phyloP scores from a whole-genome alignment of 2,113 vertebrate species.

The Lucifuga dentata region DNA sequence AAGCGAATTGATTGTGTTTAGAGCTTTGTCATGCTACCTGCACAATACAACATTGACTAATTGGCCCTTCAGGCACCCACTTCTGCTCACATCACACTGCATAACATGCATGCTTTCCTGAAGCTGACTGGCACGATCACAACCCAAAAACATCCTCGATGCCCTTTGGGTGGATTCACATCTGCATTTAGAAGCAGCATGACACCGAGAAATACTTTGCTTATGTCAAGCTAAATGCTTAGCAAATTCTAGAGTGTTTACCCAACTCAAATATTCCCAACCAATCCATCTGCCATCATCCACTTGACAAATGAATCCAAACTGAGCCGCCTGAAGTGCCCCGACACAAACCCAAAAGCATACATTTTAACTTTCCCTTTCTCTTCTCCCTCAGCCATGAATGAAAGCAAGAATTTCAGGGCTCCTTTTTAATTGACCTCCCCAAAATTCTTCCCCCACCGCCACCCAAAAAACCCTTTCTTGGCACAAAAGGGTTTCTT shows the following conservation, averaged over 20 bases:
- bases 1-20: conserved; percentile 43
- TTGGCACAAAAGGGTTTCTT: conserved; percentile 85
- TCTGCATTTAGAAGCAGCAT: conserved; percentile 26
- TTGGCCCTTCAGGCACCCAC: conserved; percentile 53
- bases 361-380: conserved; percentile 69
- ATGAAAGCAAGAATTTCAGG: conserved; percentile 76
- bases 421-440: conserved; percentile 88
- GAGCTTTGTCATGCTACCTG: conserved; percentile 33
- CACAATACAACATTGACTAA: conserved; percentile 63
- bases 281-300: conserved; percentile 21
- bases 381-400: conserved; percentile 47
- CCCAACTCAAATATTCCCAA: conserved; percentile 46
- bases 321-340: conserved; percentile 43
- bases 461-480: conserved; percentile 73
- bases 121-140: conserved; percentile 25
- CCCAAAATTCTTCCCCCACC: conserved; percentile 76
- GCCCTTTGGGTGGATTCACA: conserved; percentile 24
- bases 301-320: conserved; percentile 63
- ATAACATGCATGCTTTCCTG: conserved; percentile 40
- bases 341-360: conserved; percentile 65
- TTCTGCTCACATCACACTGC: conserved; percentile 58
- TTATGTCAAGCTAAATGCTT: conserved; percentile 3
- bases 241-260: conserved; percentile 25
- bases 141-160: neutral
- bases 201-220: neutral